These are phyloP conservation scores for Scatophagus argus DNA, from an alignment of 2,113 vertebrate species.

Conservation along the genomic window DNA sequence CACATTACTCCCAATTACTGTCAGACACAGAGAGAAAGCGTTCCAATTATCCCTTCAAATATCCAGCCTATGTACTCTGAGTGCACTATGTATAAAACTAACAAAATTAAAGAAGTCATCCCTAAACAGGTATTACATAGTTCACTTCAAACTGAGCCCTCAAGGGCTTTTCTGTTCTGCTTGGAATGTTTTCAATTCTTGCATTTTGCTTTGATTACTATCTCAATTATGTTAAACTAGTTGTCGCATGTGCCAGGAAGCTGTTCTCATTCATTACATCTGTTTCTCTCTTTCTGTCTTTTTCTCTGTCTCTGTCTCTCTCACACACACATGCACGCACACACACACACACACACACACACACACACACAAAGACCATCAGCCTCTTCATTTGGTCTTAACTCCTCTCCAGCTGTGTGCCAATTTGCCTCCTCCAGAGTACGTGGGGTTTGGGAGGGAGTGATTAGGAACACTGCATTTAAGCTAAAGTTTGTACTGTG, in stretches of 20 bases:
- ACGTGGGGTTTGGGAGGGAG: constrained; percentile 45
- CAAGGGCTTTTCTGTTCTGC: constrained; percentile 21
- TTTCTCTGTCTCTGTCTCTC: background rate
- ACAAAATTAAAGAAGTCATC: constrained; percentile 19
- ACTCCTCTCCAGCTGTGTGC: constrained; percentile 75
- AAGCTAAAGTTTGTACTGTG: constrained; percentile 21
- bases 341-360: constrained; percentile 12
- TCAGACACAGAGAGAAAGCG: constrained; percentile 54
- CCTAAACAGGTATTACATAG: constrained; percentile 33
- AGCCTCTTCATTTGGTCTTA: constrained; percentile 66
- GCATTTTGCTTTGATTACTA: constrained; percentile 52
- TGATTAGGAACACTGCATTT: constrained; percentile 63
- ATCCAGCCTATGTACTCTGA: constrained; percentile 24
- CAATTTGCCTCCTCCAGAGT: constrained; percentile 76
- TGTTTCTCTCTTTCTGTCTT: constrained; percentile 49
- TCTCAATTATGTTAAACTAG: constrained; percentile 63
- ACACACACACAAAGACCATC: constrained; percentile 42
- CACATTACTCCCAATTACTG: constrained; percentile 79
- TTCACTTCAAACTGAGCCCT: constrained; percentile 23
- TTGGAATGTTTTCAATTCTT: constrained; percentile 41
- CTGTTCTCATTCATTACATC: constrained; percentile 64
- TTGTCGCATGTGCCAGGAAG: constrained; percentile 65
- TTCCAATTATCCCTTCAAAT: constrained; percentile 59
- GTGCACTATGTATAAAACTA: background rate
- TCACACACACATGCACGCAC: background rate